Evolutionary conservation across 2,113 vertebrate species (phyloP).

Genomic region (Phyllopteryx taeniolatus): DNA sequence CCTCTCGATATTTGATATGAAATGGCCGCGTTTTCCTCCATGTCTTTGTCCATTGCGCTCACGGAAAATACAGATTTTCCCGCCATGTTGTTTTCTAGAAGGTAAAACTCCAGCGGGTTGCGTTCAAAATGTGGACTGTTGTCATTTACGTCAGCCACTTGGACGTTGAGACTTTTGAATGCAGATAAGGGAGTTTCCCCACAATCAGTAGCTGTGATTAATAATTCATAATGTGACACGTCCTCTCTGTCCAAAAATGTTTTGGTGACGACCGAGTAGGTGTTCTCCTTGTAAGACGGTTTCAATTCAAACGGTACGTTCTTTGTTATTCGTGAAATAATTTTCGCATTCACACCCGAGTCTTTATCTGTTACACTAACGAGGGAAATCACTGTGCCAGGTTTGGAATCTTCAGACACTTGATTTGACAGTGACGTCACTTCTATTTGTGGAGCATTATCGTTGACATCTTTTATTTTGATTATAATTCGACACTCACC

Average conservation of each 20-base stretch:
- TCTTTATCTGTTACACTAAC: conserved; percentile 53
- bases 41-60: conserved; percentile 50
- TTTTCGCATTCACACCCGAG: conserved; percentile 34
- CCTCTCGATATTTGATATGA: conserved; percentile 44
- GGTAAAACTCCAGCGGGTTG: conserved; percentile 42
- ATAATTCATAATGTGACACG: conserved; percentile 34
- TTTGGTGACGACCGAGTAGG: conserved; percentile 47
- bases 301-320: conserved; percentile 41
- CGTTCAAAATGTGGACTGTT: conserved; percentile 54
- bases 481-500: conserved; percentile 31
- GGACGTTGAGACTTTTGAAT: conserved; percentile 36
- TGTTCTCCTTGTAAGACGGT: conserved; percentile 44
- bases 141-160: conserved; percentile 63
- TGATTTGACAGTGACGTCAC: conserved; percentile 26
- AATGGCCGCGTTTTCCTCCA: conserved; percentile 46
- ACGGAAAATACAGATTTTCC: conserved; percentile 47
- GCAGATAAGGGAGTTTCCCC: conserved; percentile 38
- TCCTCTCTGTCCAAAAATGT: conserved; percentile 40
- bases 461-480: conserved; percentile 33
- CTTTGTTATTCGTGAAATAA: conserved; percentile 56
- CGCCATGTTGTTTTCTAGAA: conserved; percentile 54
- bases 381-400: conserved; percentile 46
- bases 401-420: conserved; percentile 37
- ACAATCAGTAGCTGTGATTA: conserved; percentile 46
- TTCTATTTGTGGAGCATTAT: conserved; percentile 42